Evolutionary conservation across 2,888 invertebrate species (phyloP).

Genomic region (Tetanocera ferruginea): DNA sequence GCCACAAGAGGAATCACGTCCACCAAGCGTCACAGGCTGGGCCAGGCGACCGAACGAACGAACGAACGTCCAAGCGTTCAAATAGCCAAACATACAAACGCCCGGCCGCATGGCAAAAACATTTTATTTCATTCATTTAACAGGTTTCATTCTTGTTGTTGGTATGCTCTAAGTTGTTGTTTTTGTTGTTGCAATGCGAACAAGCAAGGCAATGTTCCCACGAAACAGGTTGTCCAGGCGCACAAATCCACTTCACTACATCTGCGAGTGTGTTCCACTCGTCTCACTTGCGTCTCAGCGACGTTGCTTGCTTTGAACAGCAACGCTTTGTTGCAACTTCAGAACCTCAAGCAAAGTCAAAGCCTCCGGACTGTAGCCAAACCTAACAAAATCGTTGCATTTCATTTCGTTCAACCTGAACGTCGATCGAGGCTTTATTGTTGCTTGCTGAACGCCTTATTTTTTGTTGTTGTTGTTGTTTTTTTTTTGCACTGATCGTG

Average conservation of each 20-base stretch:
- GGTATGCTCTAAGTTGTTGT: conserved; percentile 33
- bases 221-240: conserved; percentile 66
- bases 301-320: conserved; percentile 12
- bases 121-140: conserved; percentile 71
- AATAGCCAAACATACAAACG: neutral
- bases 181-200: conserved; percentile 43
- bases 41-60: conserved; percentile 32
- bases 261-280: neutral
- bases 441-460: conserved; percentile 3
- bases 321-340: too few species aligned
- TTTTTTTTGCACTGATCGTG: conserved; percentile 33
- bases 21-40: conserved; percentile 17
- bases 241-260: neutral
- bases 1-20: conserved; percentile 30
- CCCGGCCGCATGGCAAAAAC: conserved; percentile 53
- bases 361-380: conserved; percentile 2
- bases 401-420: conserved; percentile 21
- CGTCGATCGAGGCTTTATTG: conserved; percentile 8
- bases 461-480: conserved; percentile 22
- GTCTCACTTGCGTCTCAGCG: neutral
- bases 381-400: conserved; percentile 15
- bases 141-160: conserved; percentile 67
- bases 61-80: conserved; percentile 11
- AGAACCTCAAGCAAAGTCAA: neutral
- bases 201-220: conserved; percentile 69